These are phyloP conservation scores for Hydropotes inermis DNA, from an alignment of 2,113 vertebrate species.

Conservation along the genomic window DNA sequence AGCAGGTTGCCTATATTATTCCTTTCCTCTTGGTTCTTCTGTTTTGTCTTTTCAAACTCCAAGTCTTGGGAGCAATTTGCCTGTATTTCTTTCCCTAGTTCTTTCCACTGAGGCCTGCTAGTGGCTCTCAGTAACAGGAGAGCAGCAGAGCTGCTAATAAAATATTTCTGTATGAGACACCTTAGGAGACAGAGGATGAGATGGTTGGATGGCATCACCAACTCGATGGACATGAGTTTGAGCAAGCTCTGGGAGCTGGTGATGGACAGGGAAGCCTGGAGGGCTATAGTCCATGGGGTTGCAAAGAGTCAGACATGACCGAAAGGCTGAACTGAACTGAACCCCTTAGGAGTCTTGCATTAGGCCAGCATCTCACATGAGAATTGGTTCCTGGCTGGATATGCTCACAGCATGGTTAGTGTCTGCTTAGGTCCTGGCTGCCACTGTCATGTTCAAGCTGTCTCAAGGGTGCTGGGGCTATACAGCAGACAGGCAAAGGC, in stretches of 20 bases:
- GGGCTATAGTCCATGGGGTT: neutral
- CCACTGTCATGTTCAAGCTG: neutral
- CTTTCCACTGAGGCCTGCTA: neutral
- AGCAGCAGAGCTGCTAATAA: neutral
- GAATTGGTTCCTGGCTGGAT: constrained; percentile 11
- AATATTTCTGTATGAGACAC: neutral
- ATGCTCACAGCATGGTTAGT: neutral
- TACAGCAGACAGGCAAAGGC: neutral
- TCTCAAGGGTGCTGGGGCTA: neutral
- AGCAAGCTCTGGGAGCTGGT: neutral
- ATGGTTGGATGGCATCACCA: neutral
- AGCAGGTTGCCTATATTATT: neutral
- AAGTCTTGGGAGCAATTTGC: neutral
- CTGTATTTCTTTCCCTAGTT: neutral
- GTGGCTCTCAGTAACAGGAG: neutral
- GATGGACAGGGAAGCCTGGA: neutral
- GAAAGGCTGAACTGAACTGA: neutral
- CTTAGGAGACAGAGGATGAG: neutral
- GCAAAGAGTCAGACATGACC: neutral
- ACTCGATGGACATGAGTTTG: neutral
- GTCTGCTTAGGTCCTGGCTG: neutral
- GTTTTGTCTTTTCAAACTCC: neutral
- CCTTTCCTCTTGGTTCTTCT: neutral
- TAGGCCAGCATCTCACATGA: neutral
- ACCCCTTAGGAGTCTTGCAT: neutral